Evolutionary conservation across 2,113 vertebrate species (phyloP).

Genomic region (Helogale parvula): DNA sequence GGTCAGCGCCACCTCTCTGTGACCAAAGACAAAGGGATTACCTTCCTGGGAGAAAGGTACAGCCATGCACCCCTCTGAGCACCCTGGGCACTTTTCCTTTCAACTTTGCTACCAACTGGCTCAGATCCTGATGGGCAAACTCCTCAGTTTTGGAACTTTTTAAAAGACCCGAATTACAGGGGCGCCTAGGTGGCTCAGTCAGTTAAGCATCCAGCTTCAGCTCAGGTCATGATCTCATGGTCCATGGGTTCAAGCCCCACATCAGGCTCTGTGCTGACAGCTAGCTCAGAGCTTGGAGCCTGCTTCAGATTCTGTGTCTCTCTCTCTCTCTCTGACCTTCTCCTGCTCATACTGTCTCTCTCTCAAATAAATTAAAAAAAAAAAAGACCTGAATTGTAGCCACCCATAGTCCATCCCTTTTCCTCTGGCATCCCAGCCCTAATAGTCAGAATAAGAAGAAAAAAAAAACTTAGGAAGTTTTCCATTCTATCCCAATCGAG

Average conservation of each 20-base stretch:
- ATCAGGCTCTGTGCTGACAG: too few species aligned
- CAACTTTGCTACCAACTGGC: not conserved
- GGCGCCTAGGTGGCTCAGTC: too few species aligned
- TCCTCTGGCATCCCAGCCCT: not conserved
- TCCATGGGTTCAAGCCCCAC: too few species aligned
- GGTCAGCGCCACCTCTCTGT: slow-evolving; percentile 87
- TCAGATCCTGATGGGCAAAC: not conserved
- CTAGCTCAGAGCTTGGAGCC: too few species aligned
- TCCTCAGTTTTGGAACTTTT: not conserved
- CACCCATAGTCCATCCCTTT: not conserved
- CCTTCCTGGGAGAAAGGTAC: not conserved
- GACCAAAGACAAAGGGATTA: slow-evolving; percentile 59
- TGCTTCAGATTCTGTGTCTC: too few species aligned
- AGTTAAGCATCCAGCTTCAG: too few species aligned
- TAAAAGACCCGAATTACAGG: not conserved
- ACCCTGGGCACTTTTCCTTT: not conserved
- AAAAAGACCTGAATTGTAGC: not conserved
- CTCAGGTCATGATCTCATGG: too few species aligned
- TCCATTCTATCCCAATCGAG: not conserved
- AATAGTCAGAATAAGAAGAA: not conserved
- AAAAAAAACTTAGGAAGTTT: not conserved
- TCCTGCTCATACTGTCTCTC: too few species aligned
- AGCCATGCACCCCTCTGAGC: fast-evolving
- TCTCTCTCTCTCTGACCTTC: too few species aligned
- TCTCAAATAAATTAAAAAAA: too few species aligned